phyloP scores from a whole-genome alignment of 2,888 invertebrate genomes.

The Myopa tessellatipennis region DNA sequence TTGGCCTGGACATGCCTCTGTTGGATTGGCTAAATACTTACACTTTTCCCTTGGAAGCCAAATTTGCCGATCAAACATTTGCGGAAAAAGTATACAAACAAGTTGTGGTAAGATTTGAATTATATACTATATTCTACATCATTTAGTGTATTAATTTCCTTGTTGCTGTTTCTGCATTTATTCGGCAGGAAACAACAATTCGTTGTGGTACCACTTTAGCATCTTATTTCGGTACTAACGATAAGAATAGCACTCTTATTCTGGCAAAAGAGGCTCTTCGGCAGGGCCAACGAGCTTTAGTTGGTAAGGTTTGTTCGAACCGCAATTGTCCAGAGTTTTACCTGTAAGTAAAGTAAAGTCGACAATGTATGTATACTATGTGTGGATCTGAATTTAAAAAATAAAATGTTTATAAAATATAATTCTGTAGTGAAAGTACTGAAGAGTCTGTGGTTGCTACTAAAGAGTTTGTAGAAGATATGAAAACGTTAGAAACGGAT shows the following conservation, averaged over 20 bases:
- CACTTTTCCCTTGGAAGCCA: slow-evolving; percentile 85
- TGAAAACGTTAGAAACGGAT: slow-evolving; percentile 71
- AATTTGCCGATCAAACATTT: slow-evolving; percentile 76
- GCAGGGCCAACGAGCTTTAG: slow-evolving; percentile 82
- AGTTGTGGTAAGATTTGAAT: slow-evolving; percentile 76
- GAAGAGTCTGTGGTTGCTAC: slow-evolving; percentile 74
- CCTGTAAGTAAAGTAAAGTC: slow-evolving; percentile 55
- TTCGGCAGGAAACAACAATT: slow-evolving; percentile 76
- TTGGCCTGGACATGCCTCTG: slow-evolving; percentile 83
- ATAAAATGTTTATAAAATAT: background rate
- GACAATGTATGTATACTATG: no score
- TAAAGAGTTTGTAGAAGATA: slow-evolving; percentile 73
- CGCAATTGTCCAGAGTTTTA: slow-evolving; percentile 64
- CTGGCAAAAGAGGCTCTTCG: slow-evolving; percentile 76
- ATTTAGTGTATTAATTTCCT: background rate
- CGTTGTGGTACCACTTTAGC: slow-evolving; percentile 88
- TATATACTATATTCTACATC: background rate
- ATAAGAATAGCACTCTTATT: slow-evolving; percentile 76
- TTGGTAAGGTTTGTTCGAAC: slow-evolving; percentile 80
- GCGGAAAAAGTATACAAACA: slow-evolving; percentile 78
- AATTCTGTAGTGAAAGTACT: slow-evolving; percentile 72
- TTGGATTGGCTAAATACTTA: slow-evolving; percentile 87
- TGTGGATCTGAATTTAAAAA: background rate
- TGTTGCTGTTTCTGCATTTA: background rate
- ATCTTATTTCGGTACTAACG: slow-evolving; percentile 86